These are phyloP conservation scores for Probaryconus sp. DNA, from an alignment of 1,140 invertebrate species.

Conservation along the genomic window DNA sequence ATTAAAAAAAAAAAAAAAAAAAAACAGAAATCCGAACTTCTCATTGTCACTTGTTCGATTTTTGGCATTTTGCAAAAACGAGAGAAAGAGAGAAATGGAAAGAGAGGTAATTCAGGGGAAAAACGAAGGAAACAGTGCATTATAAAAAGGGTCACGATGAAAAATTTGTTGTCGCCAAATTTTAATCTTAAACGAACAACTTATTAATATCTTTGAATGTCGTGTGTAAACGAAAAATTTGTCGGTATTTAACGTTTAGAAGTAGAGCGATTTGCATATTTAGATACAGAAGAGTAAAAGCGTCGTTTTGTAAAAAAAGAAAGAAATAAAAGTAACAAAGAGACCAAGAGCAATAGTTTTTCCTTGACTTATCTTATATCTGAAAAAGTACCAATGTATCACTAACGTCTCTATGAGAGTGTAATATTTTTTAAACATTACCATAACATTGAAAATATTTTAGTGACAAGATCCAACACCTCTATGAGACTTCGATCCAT, in stretches of 20 bases:
- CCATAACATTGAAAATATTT: too few species aligned
- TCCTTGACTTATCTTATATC: conserved; percentile 17
- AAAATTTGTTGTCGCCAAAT: conserved; percentile 22
- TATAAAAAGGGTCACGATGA: conserved; percentile 1
- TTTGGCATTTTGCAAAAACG: too few species aligned
- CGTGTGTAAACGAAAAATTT: conserved; percentile 25
- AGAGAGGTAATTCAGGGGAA: conserved; percentile 30
- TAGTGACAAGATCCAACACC: too few species aligned
- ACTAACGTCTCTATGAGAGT: too few species aligned
- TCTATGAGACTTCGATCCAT: too few species aligned
- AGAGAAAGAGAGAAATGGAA: too few species aligned
- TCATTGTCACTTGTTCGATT: too few species aligned
- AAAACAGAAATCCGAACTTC: too few species aligned
- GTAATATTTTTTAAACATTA: too few species aligned
- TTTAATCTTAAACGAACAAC: conserved; percentile 11
- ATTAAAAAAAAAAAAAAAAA: too few species aligned
- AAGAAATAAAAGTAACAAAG: too few species aligned
- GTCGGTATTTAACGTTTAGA: conserved; percentile 44
- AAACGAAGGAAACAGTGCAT: conserved; percentile 4
- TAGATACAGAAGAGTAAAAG: conserved; percentile 15
- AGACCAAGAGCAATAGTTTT: conserved; percentile 4
- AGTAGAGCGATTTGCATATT: conserved; percentile 32
- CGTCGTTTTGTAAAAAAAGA: background rate
- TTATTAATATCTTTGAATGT: conserved; percentile 46
- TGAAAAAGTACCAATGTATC: too few species aligned